Base-by-base conservation (phyloP, 2,797 vertebrate genomes). In the Spea hammondii region DNA sequence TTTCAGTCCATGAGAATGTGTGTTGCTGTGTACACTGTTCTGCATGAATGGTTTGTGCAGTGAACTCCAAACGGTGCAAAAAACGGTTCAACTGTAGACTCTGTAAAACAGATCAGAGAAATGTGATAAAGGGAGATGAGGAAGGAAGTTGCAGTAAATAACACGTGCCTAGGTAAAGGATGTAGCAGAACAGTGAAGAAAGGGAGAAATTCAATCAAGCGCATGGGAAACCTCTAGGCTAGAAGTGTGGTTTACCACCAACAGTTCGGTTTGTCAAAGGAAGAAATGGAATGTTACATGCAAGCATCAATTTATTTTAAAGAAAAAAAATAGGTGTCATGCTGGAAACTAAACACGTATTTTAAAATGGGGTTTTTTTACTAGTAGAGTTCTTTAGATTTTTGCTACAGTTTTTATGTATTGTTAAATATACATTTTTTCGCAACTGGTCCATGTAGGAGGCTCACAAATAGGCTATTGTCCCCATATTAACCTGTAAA, bases 141-240 rank as follows among this genome's bases (percentile, higher is more conserved):
- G 80, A 82, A 82, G 80, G 80, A 82, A 82, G 65, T 49, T 6
- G 80, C 75, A 77, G 70, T 78, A 82, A 82, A 78, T 82, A 82
- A 76, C 65, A 47, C 65, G 69, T 77, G 74, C 67, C 64, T 68
- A 74, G 66, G 65, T 79, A 64, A 70, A 74, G 70, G 70, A 67
- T 82, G 70, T 77, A 71, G 62, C 65, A 77, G 74, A 73, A 55
- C 55, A 77, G 74, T 68, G 62, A 73, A 55, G 74, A 77, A 55
- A 77, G 67, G 72, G 75, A 78, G 65, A 77, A 48, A 70, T 73
- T 82, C 70, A 73, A 82, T 82, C 70, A 64, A 78, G 47, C 70
- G 57, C 69, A 59, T 82, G 75, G 70, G 75, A 78, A 73, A 64
- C 55, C 70, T 74, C 14, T 64, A 73, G 57, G 32, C 54, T 51